Evolutionary conservation across 2,888 invertebrate genomes (phyloP), one percentile per base, ranked within the genome.

Genomic region (Amphipyra berbera): DNA sequence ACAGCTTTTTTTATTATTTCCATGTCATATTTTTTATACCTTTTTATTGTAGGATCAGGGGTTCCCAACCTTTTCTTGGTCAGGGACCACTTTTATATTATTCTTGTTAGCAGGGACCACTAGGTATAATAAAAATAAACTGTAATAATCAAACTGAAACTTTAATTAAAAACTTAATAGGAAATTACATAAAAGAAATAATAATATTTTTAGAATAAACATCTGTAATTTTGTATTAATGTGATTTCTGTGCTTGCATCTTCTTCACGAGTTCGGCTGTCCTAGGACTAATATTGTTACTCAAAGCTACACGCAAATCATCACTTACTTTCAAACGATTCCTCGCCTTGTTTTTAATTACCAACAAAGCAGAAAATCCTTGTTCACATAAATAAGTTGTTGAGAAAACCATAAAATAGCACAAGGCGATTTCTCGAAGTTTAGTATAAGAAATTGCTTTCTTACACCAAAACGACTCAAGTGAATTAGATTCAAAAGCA

Each of bases 401-500:
- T 41, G 54, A 66, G 37, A 70, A 70, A 60, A 66, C 35, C 60
- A 66, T 62, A 44, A 58, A 38, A 55, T 59, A 62, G 45, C 62
- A 56, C 56, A 66, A 62, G 59, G 59, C 52, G 52, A 69, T 70
- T 60, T 62, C 59, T 65, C 49, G 67, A 71, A 61, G 38, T 63
- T 71, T 64, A 42, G 59, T 14, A 42, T 61, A 71, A 40, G 61
- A 71, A 64, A 61, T 63, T 64, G 71, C 61, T 21, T 57, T 57
- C 14, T 46, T 42, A 41, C 56, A 48, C 55, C 55, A 55, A 55
- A 55, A 46, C 27, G 21, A 37, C 62, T 66, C 62, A 58, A 59
- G 57, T 61, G 57, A 53, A 64, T 68, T 56, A 9, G 52, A 62
- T 48, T 70, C 63, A 66, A 70, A 62, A n/a, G n/a, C n/a, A n/a